Evolutionary conservation across 2,113 vertebrate genomes (phyloP), one percentile per base, ranked within the genome.

Genomic region (Leptosomus discolor): DNA sequence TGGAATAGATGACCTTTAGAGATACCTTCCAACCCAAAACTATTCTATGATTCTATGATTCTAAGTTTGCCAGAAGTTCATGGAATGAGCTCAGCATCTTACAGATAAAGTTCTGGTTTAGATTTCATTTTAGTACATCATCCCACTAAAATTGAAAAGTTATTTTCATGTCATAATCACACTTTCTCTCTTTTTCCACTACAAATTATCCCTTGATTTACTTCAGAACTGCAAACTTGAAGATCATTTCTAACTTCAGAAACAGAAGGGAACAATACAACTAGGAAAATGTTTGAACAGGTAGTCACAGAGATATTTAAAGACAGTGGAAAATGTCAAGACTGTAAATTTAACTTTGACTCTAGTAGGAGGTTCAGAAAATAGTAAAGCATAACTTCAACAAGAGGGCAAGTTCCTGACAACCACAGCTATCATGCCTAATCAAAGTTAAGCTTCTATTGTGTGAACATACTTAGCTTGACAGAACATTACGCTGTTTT

Each of bases 241-340:
- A 96, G 76, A 97, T 90, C 26, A 94, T 92, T 97, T 84, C 88
- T 95, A 94, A 89, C 26, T 94, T 85, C 50, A 91, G 76, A 95
- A 97, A 93, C 39, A 82, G 43, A 23, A 68, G 41, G 80, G 75
- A 96, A 97, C 75, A 95, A 87, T 92, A 24, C 20, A 91, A 37
- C 70, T 94, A 91, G 18, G 9, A 79, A 69, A 90, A 60, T 73
- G 82, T 93, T 89, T 91, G 60, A 96, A 94, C 95, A 94, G 81
- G 50, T 95, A 92, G 91, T 94, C 83, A 94, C 41, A 84, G 26
- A 60, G 73, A 69, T 95, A 97, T 97, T 97, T 97, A 96, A 97
- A 97, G 61, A 36, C 75, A 97, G 63, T 56, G 45, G 34, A 85
- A 98, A 97, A 98, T 97, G 91, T 96, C 94, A 98, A 94, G 80